Conservation (phyloP, 35 echinoderm and acorn worm species). For the Stichopus chloronotus region DNA sequence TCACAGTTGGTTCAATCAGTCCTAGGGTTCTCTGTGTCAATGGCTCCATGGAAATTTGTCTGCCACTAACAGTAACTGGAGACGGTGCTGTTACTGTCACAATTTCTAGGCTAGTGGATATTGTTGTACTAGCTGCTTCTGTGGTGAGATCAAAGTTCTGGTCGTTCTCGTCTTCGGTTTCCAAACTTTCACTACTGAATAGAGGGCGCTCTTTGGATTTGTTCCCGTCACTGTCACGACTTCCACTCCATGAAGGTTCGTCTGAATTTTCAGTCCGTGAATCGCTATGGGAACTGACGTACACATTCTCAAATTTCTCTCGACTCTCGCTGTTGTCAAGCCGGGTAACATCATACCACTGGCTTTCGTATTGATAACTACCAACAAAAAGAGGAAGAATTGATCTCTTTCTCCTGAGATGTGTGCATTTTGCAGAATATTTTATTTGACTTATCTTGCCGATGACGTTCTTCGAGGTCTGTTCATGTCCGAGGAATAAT, state of each 20-base stretch:
- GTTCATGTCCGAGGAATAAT: too few relatives aligned
- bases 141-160: not conserved
- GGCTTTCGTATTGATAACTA: not conserved
- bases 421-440: not conserved
- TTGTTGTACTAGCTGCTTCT: not conserved
- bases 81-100: not conserved
- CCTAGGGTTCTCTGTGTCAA: not conserved
- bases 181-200: not conserved
- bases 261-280: not conserved
- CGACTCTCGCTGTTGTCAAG: too few relatives aligned
- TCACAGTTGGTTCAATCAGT: not conserved
- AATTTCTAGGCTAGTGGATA: not conserved
- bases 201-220: not conserved
- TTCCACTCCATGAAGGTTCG: not conserved
- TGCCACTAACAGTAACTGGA: not conserved
- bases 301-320: not conserved
- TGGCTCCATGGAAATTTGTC: not conserved
- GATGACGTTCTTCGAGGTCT: not conserved
- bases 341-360: not conserved
- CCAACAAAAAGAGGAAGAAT: not conserved
- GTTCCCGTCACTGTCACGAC: not conserved
- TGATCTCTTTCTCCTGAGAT: not conserved
- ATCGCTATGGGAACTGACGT: not conserved
- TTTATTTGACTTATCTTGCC: not conserved
- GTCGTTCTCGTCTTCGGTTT: not conserved